Evolutionary conservation across 2,888 invertebrate genomes (phyloP), one percentile per base, ranked within the genome.

Genomic region (Tiliacea citrago): DNA sequence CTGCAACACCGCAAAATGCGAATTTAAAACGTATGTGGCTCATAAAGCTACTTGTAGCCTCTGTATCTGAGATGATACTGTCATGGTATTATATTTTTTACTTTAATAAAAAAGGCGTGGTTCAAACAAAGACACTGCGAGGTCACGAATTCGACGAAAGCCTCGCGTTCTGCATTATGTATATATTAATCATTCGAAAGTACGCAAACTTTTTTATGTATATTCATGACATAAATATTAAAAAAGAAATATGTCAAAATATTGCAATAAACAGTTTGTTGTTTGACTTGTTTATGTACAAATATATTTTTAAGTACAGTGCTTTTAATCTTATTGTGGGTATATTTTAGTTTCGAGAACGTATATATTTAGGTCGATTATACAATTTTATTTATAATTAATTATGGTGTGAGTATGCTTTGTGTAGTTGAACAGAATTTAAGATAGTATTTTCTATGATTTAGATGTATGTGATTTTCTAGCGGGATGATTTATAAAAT

Each of bases 231-330:
- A 29, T 1, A 10, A 58, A 57, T 39, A 4, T 7, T 39, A 39
- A 29, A 57, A 24, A 57, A 21, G 51, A 10, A 12, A 29, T 5
- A 21, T 4, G 12, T 60, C 73, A 73, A 49, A 42, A 61, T 42
- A 42, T 42, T 39, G 39, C 21, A 60, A 29, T 68, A 35, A 35
- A 68, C 39, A 71, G 47, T 49, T 71, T 16, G n/a, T 24, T 57
- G 39, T 51, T 29, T 29, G 58, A 51, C 8, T 73, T 73, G 42
- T 60, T 73, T 73, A 72, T 60, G 72, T 73, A 72, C 58, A 51
- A 60, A 60, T 73, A 70, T 53, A 51, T 73, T 70, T 73, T 73
- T 35, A 73, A 51, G 49, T 29, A 16, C 6, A 29, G 9, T 47
- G 7, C 24, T 42, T 58, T 45, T 18, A 9, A 18, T 4, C 12